Conservation (phyloP, 2,797 vertebrate genomes). For the Artibeus lituratus region DNA sequence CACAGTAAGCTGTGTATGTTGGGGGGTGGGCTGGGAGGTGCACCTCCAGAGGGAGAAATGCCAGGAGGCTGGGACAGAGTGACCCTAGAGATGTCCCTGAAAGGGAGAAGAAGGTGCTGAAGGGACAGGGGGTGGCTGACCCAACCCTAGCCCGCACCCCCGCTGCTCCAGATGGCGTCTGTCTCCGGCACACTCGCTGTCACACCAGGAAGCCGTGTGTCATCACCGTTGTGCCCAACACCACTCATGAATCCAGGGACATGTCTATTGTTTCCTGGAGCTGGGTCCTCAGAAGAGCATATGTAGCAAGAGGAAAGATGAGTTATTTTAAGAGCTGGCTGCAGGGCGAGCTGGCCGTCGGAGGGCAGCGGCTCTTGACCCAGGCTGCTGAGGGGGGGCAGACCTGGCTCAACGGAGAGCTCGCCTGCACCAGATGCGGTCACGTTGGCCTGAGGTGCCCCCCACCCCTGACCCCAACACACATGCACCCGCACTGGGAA, state of each 20-base stretch:
- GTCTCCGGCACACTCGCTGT: conserved; percentile 64
- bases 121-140: conserved; percentile 24
- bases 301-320: conserved; percentile 11
- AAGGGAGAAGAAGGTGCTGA: conserved; percentile 35
- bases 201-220: conserved; percentile 70
- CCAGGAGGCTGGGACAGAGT: not conserved
- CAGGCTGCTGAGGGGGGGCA: not conserved
- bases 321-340: conserved; percentile 70
- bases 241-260: conserved; percentile 44
- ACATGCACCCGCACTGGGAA: not conserved
- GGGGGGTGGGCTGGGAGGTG: fast-evolving
- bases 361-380: conserved; percentile 8
- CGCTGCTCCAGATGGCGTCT: conserved; percentile 56
- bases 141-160: not conserved
- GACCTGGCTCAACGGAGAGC: no score
- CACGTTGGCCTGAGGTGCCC: not conserved
- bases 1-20: not conserved
- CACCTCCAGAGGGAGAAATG: not conserved
- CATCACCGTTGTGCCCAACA: conserved; percentile 67
- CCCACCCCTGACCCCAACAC: not conserved
- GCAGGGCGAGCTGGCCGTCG: not conserved
- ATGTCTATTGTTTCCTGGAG: conserved; percentile 70
- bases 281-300: conserved; percentile 36
- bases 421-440: not conserved
- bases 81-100: not conserved